phyloP scores from a whole-genome alignment of 2,797 vertebrate genomes.

The Gymnodraco acuticeps region DNA sequence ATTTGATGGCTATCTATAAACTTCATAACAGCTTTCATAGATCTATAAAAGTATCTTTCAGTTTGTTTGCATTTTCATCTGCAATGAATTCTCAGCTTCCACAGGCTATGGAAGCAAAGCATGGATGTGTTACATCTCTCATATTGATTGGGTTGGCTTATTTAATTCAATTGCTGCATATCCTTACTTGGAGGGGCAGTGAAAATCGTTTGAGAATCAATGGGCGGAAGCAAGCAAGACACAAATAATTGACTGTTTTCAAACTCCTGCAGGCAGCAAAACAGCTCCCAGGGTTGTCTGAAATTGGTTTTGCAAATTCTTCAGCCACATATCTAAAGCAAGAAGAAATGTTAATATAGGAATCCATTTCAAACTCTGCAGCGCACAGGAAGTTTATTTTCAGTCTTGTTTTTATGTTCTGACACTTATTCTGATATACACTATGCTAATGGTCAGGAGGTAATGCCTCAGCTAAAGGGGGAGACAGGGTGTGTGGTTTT shows the following conservation, averaged over 20 bases:
- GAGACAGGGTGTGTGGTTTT: constrained; percentile 64
- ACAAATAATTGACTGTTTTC: constrained; percentile 89
- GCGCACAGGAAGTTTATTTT: constrained; percentile 64
- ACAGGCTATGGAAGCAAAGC: constrained; percentile 72
- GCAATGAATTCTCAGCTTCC: constrained; percentile 78
- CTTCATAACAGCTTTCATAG: constrained; percentile 74
- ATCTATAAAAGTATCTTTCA: constrained; percentile 77
- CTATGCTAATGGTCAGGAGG: constrained; percentile 58
- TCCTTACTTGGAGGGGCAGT: constrained; percentile 80
- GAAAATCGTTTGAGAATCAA: constrained; percentile 86
- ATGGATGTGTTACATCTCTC: constrained; percentile 79
- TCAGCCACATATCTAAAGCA: constrained; percentile 65
- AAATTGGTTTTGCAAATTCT: constrained; percentile 79
- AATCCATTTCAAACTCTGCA: constrained; percentile 72
- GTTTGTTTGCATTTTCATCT: constrained; percentile 79
- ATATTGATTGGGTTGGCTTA: constrained; percentile 84
- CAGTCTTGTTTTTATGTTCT: constrained; percentile 39
- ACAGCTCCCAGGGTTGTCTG: constrained; percentile 80
- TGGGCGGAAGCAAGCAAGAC: constrained; percentile 85
- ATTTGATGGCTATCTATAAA: constrained; percentile 78
- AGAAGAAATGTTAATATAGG: constrained; percentile 71
- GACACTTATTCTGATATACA: constrained; percentile 46
- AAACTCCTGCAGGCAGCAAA: constrained; percentile 83
- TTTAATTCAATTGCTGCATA: constrained; percentile 87
- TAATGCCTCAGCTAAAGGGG: constrained; percentile 26